Evolutionary conservation across 2,888 invertebrate genomes (phyloP).

Genomic region (Ligdia adustata): DNA sequence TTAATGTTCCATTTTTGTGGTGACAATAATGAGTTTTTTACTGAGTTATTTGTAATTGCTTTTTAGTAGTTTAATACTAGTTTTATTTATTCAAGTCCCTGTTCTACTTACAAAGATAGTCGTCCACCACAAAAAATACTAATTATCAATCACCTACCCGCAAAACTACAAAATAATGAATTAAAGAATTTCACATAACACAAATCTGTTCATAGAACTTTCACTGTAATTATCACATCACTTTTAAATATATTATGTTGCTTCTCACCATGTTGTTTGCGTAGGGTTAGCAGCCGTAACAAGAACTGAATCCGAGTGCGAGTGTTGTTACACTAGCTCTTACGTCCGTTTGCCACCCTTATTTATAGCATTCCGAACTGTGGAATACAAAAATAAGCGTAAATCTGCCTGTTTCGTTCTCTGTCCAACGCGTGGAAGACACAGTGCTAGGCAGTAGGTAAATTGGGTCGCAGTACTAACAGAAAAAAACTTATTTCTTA

Average conservation of each 20-base stretch:
- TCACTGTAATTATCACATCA: conserved; percentile 40
- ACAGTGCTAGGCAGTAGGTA: conserved; percentile 8
- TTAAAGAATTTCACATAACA: conserved; percentile 12
- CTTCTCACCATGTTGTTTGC: conserved; percentile 75
- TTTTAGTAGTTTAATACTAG: no score
- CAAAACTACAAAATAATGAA: no score
- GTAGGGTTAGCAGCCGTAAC: conserved; percentile 72
- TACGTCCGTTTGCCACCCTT: conserved; percentile 71
- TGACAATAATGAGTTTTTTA: no score
- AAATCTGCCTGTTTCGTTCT: conserved; percentile 67
- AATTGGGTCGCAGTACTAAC: no score
- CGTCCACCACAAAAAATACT: no score
- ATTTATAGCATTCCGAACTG: conserved; percentile 76
- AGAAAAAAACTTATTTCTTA: no score
- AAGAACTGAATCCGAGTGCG: conserved; percentile 83
- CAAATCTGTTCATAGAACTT: conserved; percentile 12
- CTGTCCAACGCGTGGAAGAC: conserved; percentile 48
- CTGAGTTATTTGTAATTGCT: no score
- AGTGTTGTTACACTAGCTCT: conserved; percentile 81
- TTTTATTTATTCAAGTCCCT: no score
- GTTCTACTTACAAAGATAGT: no score
- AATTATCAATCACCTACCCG: no score
- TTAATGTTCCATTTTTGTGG: no score
- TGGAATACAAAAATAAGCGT: conserved; percentile 79
- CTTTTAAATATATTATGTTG: conserved; percentile 29